Percentiles rank a stretch among this genome's conserved stretches.
phyloP scores from a whole-genome alignment of 2,797 vertebrate species.

The Lateolabrax maculatus region DNA sequence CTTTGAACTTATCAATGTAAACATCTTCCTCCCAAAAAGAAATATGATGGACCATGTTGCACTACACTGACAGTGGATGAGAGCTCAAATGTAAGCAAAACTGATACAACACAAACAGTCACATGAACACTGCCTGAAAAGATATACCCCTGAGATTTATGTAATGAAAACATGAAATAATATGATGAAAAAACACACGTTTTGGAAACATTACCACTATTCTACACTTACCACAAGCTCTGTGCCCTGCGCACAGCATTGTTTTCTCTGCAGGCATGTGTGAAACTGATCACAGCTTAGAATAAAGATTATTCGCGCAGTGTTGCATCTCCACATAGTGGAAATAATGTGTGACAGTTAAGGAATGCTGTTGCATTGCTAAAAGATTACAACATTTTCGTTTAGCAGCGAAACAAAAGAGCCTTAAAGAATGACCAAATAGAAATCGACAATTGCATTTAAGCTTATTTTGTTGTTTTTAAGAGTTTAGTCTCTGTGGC shows the following conservation, averaged over 20 bases:
- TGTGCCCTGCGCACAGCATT: not conserved
- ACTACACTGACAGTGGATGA: not conserved
- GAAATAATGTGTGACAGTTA: constrained; percentile 36
- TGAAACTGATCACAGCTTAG: constrained; percentile 29
- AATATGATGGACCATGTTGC: not conserved
- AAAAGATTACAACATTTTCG: constrained; percentile 23
- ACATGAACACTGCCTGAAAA: not conserved
- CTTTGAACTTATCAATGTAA: not conserved
- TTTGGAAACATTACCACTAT: not conserved
- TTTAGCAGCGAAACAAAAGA: constrained; percentile 39
- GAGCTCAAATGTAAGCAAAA: constrained; percentile 2
- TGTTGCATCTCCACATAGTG: constrained; percentile 7
- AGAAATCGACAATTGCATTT: constrained; percentile 53
- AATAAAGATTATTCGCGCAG: constrained; percentile 34
- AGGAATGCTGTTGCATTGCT: constrained; percentile 22
- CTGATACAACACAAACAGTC: constrained; percentile 6
- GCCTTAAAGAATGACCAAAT: constrained; percentile 39
- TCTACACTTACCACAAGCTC: not conserved
- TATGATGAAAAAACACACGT: not conserved
- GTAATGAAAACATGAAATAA: constrained; percentile 6
- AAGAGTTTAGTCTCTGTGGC: constrained; percentile 55
- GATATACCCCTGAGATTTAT: not conserved
- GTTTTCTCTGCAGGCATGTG: constrained; percentile 32
- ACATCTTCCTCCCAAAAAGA: not conserved
- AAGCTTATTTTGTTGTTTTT: constrained; percentile 57